A percentile compares a stretch with the other conserved stretches of the same genome.
phyloP scores from a whole-genome alignment of 2,113 vertebrate species.

The Podiceps cristatus region DNA sequence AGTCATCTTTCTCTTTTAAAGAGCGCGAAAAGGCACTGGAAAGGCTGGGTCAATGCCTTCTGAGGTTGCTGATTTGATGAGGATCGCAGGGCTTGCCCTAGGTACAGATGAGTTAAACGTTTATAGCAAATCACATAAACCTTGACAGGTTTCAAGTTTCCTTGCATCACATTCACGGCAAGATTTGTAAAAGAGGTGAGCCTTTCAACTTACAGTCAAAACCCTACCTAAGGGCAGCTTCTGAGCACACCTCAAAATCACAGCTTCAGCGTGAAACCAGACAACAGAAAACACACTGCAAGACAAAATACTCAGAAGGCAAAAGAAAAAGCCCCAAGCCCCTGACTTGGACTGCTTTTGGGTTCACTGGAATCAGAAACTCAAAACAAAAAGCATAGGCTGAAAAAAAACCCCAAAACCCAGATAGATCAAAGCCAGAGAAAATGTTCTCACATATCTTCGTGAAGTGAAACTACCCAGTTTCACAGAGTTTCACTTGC shows the following conservation, averaged over 20 bases:
- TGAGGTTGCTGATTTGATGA: not conserved
- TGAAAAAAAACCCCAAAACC: not conserved
- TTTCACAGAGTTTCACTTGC: not conserved
- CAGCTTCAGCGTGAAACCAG: not conserved
- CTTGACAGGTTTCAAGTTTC: not conserved
- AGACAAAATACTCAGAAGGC: not conserved
- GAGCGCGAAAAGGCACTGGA: not conserved
- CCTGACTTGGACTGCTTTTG: not conserved
- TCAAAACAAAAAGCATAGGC: not conserved
- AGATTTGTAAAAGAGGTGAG: not conserved
- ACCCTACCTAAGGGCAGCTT: not conserved
- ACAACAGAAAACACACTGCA: not conserved
- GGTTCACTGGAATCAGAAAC: slow-evolving; percentile 20
- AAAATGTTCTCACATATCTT: slow-evolving; percentile 1
- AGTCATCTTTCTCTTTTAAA: not conserved
- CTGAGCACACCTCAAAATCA: not conserved
- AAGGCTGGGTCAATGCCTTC: not conserved
- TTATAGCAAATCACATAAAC: not conserved
- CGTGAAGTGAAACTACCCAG: not conserved
- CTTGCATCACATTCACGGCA: not conserved
- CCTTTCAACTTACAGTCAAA: slow-evolving; percentile 7
- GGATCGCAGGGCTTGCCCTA: not conserved
- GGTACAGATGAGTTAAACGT: not conserved
- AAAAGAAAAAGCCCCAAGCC: not conserved
- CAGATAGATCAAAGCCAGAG: not conserved